These are phyloP conservation scores for Montipora capitata DNA, from an alignment of 92 coral and sea anemone species.

Conservation along the genomic window DNA sequence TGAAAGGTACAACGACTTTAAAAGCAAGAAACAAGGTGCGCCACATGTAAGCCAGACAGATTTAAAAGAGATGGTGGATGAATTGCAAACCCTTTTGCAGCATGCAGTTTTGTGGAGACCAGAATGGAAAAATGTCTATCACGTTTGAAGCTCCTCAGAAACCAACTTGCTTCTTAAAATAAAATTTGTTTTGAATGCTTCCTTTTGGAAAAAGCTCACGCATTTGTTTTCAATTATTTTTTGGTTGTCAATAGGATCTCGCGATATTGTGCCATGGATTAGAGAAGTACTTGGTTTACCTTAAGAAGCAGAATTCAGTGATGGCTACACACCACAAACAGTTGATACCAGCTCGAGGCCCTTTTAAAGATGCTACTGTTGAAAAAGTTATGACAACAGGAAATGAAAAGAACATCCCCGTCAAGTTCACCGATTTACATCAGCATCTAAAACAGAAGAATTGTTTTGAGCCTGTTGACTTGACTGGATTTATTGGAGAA, in stretches of 20 bases:
- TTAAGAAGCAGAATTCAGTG: conserved; percentile 18
- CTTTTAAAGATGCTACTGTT: conserved; percentile 39
- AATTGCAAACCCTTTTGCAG: conserved; percentile 37
- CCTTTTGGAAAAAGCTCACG: conserved; percentile 26
- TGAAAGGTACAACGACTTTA: conserved; percentile 36
- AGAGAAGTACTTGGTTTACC: conserved; percentile 34
- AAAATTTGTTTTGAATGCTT: neutral
- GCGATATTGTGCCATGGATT: conserved; percentile 21
- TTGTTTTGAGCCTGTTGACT: conserved; percentile 3
- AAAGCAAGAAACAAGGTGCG: conserved; percentile 33
- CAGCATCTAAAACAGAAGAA: neutral
- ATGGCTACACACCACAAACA: conserved; percentile 34
- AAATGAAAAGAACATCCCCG: conserved; percentile 29
- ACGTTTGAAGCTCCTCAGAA: conserved; percentile 17
- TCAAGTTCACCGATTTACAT: conserved; percentile 14
- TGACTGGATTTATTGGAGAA: conserved; percentile 6
- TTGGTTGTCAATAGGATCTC: conserved; percentile 32
- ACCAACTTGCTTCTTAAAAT: conserved; percentile 11
- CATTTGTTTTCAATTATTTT: conserved; percentile 28
- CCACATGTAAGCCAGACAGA: conserved; percentile 28
- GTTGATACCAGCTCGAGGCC: conserved; percentile 38
- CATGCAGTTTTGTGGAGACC: conserved; percentile 45
- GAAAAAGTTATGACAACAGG: conserved; percentile 40
- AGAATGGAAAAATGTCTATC: conserved; percentile 49
- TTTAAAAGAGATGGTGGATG: conserved; percentile 40